phyloP scores from a whole-genome alignment of 2,113 vertebrate genomes.

The Cephalopholis sonnerati region DNA sequence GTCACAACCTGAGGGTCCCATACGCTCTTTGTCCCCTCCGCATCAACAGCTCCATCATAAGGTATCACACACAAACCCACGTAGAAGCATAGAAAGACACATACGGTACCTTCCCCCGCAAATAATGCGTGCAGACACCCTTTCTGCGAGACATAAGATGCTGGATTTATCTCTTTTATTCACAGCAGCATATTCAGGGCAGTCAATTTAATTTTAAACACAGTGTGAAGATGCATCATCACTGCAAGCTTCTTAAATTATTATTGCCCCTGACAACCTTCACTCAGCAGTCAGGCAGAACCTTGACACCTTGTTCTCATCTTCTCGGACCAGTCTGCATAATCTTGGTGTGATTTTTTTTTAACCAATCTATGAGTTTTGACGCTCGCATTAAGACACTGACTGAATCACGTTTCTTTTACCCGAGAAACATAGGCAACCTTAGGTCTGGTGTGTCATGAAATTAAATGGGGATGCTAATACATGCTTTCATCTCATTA shows the following conservation, averaged over 20 bases:
- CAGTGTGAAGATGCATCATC: background rate
- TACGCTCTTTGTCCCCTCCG: constrained; percentile 79
- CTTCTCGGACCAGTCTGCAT: too few relatives aligned
- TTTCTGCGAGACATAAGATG: background rate
- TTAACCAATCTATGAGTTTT: too few relatives aligned
- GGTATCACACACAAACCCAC: constrained; percentile 69
- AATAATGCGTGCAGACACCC: background rate
- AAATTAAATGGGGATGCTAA: too few relatives aligned
- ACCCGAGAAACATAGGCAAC: too few relatives aligned
- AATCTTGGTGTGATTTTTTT: too few relatives aligned
- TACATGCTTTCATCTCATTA: too few relatives aligned
- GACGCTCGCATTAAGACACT: too few relatives aligned
- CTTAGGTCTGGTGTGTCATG: too few relatives aligned
- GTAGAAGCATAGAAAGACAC: background rate
- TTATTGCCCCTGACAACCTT: too few relatives aligned
- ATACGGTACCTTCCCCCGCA: background rate
- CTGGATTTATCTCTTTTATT: constrained; percentile 18
- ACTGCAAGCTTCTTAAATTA: background rate
- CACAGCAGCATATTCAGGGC: background rate
- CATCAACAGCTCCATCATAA: constrained; percentile 78
- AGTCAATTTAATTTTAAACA: constrained; percentile 5
- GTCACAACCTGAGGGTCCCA: constrained; percentile 88
- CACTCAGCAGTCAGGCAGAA: too few relatives aligned
- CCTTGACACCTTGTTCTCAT: too few relatives aligned
- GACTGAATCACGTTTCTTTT: too few relatives aligned